Conservation (phyloP, 1,140 invertebrate genomes). For the Danaus plexippus region DNA sequence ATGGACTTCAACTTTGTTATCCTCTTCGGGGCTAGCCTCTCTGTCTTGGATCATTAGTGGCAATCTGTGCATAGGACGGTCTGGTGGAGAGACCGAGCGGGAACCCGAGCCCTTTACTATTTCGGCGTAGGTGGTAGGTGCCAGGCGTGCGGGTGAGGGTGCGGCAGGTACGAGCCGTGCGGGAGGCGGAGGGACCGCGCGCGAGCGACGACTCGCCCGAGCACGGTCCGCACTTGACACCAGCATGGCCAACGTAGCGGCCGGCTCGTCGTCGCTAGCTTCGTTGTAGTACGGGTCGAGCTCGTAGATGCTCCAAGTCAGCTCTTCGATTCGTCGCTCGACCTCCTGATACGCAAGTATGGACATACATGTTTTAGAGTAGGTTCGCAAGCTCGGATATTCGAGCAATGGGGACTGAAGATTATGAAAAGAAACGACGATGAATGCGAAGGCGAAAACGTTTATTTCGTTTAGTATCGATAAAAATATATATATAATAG, state of each 20-base stretch:
- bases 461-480: slow-evolving; percentile 46
- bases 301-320: slow-evolving; percentile 78
- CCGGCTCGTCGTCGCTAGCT: slow-evolving; percentile 41
- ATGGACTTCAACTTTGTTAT: slow-evolving; percentile 14
- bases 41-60: slow-evolving; percentile 9
- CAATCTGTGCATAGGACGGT: slow-evolving; percentile 32
- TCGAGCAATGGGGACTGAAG: slow-evolving; percentile 40
- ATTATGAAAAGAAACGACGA: slow-evolving; percentile 55
- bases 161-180: slow-evolving; percentile 44
- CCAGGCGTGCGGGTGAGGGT: slow-evolving; percentile 82
- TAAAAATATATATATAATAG: slow-evolving; percentile 57
- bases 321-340: slow-evolving; percentile 77
- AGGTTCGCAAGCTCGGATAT: slow-evolving; percentile 35
- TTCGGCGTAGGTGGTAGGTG: slow-evolving; percentile 81
- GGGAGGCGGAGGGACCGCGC: slow-evolving; percentile 40
- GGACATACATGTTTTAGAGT: slow-evolving; percentile 64
- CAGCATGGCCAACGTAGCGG: slow-evolving; percentile 53
- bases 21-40: slow-evolving; percentile 13
- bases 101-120: slow-evolving; percentile 77
- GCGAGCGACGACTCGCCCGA: slow-evolving; percentile 46
- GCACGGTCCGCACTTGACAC: slow-evolving; percentile 51
- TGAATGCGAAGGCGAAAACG: slow-evolving; percentile 61
- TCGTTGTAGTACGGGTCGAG: slow-evolving; percentile 81
- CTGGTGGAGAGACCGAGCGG: slow-evolving; percentile 42
- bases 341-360: slow-evolving; percentile 81